Percentiles rank a stretch among this genome's conserved stretches.
Evolutionary conservation across 30 jellyfish, hydroid and myxozoan species (phyloP).

Genomic region (Pelagia noctiluca): DNA sequence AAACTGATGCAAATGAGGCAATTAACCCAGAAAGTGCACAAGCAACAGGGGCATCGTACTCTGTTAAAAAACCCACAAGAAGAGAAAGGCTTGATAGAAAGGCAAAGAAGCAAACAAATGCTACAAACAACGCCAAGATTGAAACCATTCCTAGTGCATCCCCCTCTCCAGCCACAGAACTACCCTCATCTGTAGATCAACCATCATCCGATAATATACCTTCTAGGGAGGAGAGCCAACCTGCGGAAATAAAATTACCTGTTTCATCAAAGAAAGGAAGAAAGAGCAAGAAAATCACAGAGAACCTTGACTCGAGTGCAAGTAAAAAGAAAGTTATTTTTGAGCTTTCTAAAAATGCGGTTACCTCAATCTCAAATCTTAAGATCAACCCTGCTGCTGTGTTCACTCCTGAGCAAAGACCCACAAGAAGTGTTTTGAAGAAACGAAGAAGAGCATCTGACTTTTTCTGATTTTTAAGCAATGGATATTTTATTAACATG

Average conservation of each 20-base stretch:
- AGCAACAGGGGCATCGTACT: too few relatives aligned
- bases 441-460: constrained; percentile 57
- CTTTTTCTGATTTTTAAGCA: constrained; percentile 58
- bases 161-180: too few relatives aligned
- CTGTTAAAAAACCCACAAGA: background rate
- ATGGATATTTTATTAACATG: too few relatives aligned
- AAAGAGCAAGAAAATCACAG: background rate
- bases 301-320: background rate
- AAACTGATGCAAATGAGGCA: too few relatives aligned
- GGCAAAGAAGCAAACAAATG: background rate
- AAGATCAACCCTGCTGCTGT: constrained; percentile 78
- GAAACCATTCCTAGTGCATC: too few relatives aligned
- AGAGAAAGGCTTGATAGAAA: background rate
- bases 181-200: too few relatives aligned
- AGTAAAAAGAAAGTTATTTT: constrained; percentile 57
- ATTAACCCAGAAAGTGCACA: too few relatives aligned
- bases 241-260: too few relatives aligned
- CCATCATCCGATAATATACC: too few relatives aligned
- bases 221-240: too few relatives aligned
- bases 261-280: too few relatives aligned
- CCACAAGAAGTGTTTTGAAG: constrained; percentile 72
- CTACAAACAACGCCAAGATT: too few relatives aligned
- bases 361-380: constrained; percentile 61
- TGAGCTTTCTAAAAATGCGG: constrained; percentile 55
- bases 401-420: constrained; percentile 79